These are phyloP conservation scores for Sylvicapra grimmia DNA, from an alignment of 2,113 vertebrate species.

Conservation along the genomic window DNA sequence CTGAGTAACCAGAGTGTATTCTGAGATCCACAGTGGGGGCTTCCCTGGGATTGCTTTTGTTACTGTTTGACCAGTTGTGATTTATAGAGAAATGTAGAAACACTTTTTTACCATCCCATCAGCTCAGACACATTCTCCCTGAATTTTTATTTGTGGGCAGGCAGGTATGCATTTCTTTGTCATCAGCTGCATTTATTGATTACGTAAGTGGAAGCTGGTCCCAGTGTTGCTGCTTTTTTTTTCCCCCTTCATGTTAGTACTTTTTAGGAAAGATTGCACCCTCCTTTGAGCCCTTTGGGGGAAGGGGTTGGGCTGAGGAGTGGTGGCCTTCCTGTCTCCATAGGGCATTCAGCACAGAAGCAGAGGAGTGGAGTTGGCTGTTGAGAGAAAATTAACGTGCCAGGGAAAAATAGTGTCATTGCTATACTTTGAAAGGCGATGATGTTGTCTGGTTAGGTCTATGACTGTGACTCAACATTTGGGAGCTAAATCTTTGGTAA, in stretches of 20 bases:
- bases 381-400: background rate
- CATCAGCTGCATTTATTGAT: background rate
- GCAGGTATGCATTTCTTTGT: background rate
- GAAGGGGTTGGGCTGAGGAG: background rate
- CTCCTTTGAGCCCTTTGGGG: background rate
- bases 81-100: background rate
- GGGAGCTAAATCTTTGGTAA: constrained; percentile 11
- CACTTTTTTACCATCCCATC: background rate
- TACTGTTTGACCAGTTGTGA: background rate
- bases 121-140: background rate
- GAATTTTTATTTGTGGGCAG: background rate
- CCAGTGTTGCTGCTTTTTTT: background rate
- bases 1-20: accelerated
- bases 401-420: background rate
- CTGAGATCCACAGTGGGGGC: accelerated
- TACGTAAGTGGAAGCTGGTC: background rate
- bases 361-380: background rate
- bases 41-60: background rate
- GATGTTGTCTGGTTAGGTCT: background rate
- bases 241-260: background rate
- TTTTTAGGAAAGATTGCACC: background rate
- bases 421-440: background rate
- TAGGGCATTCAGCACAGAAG: background rate
- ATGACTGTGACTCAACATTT: background rate
- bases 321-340: background rate